Conservation (phyloP, 2,797 vertebrate species). For the Linurgus olivaceus region DNA sequence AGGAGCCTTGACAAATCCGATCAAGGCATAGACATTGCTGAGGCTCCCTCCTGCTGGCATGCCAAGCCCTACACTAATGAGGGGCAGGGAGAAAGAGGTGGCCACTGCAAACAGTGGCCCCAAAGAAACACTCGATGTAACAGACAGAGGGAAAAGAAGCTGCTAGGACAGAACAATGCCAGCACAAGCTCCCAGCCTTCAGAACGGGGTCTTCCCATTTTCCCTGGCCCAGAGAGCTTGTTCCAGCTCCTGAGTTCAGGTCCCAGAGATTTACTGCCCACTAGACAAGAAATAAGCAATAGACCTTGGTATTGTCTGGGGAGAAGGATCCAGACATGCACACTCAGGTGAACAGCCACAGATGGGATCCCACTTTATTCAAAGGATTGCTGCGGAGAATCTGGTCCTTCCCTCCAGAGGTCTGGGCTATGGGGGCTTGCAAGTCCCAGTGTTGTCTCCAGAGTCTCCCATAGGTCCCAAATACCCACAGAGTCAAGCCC, state of each 20-base stretch:
- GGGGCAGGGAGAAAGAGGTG: constrained; percentile 14
- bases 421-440: neutral
- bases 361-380: neutral
- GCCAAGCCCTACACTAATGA: constrained; percentile 63
- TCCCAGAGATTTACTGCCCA: neutral
- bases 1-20: constrained; percentile 73
- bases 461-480: neutral
- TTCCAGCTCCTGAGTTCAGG: neutral
- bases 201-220: neutral
- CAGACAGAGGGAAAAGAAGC: neutral
- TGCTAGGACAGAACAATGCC: neutral
- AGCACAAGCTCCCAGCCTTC: neutral
- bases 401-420: neutral
- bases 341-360: neutral
- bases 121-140: neutral
- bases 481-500: neutral
- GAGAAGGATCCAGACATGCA: neutral
- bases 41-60: constrained; percentile 60
- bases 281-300: neutral
- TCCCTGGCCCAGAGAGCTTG: neutral
- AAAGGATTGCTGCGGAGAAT: neutral
- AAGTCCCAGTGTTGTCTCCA: neutral
- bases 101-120: neutral
- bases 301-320: neutral
- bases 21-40: constrained; percentile 50